These are phyloP conservation scores for Anthophora plumipes DNA, from an alignment of 2,888 invertebrate genomes.

Conservation along the genomic window DNA sequence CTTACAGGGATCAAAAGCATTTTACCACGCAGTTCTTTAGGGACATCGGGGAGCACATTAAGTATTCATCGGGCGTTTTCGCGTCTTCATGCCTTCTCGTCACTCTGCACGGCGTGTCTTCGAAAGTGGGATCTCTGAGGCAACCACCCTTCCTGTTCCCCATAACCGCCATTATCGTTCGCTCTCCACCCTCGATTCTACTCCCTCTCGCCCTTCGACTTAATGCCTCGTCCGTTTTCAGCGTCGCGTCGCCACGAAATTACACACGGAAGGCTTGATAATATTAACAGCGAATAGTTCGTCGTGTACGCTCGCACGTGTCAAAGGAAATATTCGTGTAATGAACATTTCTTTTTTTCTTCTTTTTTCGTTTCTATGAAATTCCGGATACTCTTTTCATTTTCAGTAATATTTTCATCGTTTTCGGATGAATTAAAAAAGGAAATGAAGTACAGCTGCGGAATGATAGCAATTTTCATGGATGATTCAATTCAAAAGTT, in stretches of 20 bases:
- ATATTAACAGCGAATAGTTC: conserved; percentile 54
- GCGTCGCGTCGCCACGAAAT: conserved; percentile 24
- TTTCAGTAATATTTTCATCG: neutral
- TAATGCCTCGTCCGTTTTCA: conserved; percentile 48
- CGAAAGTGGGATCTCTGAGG: conserved; percentile 69
- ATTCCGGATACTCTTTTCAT: neutral
- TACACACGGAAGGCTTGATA: conserved; percentile 36
- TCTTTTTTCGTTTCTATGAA: neutral
- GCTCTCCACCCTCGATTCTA: conserved; percentile 33
- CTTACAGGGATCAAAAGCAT: conserved; percentile 36
- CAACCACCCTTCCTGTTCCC: conserved; percentile 47
- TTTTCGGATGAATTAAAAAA: neutral
- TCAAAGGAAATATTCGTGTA: conserved; percentile 6
- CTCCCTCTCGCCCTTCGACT: conserved; percentile 37
- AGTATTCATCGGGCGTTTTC: conserved; percentile 79
- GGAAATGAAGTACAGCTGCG: no score
- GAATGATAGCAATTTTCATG: no score
- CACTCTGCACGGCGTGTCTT: conserved; percentile 71
- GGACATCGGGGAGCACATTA: conserved; percentile 55
- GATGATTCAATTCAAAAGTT: no score
- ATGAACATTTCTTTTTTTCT: neutral
- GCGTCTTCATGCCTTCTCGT: conserved; percentile 74
- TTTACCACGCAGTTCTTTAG: conserved; percentile 28
- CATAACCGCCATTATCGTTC: conserved; percentile 73
- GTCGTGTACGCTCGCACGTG: conserved; percentile 15